Evolutionary conservation across 2,113 vertebrate species (phyloP).

Genomic region (Apeltes quadracus): DNA sequence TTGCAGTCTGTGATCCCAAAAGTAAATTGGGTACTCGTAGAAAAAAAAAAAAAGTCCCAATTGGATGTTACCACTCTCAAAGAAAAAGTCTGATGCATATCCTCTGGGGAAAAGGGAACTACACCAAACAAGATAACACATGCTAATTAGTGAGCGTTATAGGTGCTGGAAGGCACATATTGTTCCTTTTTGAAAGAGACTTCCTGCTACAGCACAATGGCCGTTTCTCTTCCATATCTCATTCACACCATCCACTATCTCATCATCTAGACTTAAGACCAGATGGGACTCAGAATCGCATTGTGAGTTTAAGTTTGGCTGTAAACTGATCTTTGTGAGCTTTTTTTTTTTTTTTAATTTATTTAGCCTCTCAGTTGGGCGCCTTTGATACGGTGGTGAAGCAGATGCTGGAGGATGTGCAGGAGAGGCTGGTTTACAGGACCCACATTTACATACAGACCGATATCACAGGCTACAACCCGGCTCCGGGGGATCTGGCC

Average conservation of each 20-base stretch:
- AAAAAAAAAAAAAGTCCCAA: background rate
- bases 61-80: background rate
- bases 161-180: background rate
- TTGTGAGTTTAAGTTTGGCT: conserved; percentile 12
- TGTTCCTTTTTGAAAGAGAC: conserved; percentile 10
- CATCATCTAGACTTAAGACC: conserved; percentile 6
- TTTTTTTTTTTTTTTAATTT: background rate
- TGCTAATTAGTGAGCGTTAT: background rate
- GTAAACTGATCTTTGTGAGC: conserved; percentile 27
- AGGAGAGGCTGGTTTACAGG: conserved; percentile 95
- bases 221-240: background rate
- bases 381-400: conserved; percentile 93
- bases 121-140: background rate
- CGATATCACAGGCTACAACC: conserved; percentile 94
- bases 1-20: background rate
- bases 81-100: background rate
- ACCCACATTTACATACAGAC: conserved; percentile 98
- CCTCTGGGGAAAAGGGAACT: background rate
- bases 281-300: background rate
- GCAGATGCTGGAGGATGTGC: conserved; percentile 98
- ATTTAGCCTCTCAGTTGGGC: conserved; percentile 87
- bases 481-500: conserved; percentile 93
- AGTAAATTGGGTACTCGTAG: background rate
- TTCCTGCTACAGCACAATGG: background rate
- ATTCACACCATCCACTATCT: background rate